Base-by-base conservation (phyloP, 1,140 invertebrate species). In the Drosophila ercepeae region DNA sequence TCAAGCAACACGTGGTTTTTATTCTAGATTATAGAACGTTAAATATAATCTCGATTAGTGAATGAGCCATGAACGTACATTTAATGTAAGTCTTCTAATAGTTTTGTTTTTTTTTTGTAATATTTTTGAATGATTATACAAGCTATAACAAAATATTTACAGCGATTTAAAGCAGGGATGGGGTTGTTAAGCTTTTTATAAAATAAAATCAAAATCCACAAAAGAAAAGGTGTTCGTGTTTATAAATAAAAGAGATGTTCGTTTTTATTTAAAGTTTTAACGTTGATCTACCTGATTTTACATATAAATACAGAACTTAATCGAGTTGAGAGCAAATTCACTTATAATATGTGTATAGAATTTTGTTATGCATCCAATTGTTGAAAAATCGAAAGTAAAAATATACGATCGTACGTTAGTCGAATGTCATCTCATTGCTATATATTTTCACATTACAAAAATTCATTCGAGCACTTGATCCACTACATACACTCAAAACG, bases 271-370 rank as follows among this genome's bases (percentile, higher is more conserved):
- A 48, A 73, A 73, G 34, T 53, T 68, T 69, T 75, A 82, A 82
- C 70, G 64, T 74, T 74, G 60, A 51, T 67, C 61, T 67, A 44
- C 21, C 69, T 44, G 74, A 60, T 83, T 83, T 78, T 89, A 89
- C 74, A 89, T 65, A 83, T 83, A 86, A 69, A 68, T 65, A 81
- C 76, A 81, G 67, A 89, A 89, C 69, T 75, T 77, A 89, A 86
- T 65, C 16, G 57, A 76, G 60, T 78, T 70, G 82, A 89, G 78
- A 89, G 83, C 76, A 89, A 71, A 82, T 58, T 77, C 51, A 65
- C 82, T 86, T 86, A 84, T 59, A 39, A 27, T 73, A 68, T 84
- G 78, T 50, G 59, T 34, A 13, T 18, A 8, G 84, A 42, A 49
- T 75, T 54, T 60, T 72, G 34, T 72, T 64, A 52, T 48, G 51